Percentiles rank a stretch among this genome's conserved stretches.
Evolutionary conservation across 92 coral and sea anemone species (phyloP).

Genomic region (Porites rus): DNA sequence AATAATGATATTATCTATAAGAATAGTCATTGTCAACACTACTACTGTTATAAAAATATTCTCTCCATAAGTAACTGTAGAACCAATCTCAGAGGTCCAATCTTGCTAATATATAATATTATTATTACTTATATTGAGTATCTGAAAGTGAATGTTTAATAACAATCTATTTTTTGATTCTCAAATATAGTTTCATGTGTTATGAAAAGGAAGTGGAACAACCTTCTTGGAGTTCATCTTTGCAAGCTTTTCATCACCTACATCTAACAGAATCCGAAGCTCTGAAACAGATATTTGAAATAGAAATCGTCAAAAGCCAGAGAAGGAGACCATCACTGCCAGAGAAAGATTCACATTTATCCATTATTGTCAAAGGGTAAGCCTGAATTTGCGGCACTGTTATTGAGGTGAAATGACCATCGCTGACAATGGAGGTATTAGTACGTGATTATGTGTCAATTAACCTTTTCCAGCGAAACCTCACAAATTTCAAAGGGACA

Average conservation of each 20-base stretch:
- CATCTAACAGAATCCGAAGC: slow-evolving; percentile 54
- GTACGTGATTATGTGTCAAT: no score
- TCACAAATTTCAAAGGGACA: no score
- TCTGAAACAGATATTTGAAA: slow-evolving; percentile 52
- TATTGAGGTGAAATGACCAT: no score
- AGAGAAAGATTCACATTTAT: slow-evolving; percentile 29
- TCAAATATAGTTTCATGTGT: slow-evolving; percentile 54
- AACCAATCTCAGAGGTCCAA: slow-evolving; percentile 2
- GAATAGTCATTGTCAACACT: neutral
- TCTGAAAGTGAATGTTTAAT: neutral
- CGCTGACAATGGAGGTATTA: no score
- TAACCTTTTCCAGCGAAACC: no score
- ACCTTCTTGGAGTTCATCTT: slow-evolving; percentile 23
- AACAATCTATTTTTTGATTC: slow-evolving; percentile 8
- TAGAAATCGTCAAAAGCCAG: slow-evolving; percentile 15
- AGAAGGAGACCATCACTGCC: neutral
- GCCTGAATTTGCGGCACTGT: neutral
- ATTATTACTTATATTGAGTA: neutral
- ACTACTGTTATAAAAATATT: no score
- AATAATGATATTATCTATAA: no score
- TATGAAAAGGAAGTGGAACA: slow-evolving; percentile 55
- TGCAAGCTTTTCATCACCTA: slow-evolving; percentile 77
- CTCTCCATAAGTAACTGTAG: neutral
- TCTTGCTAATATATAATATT: slow-evolving; percentile 6
- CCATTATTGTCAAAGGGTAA: slow-evolving; percentile 34